phyloP scores from a whole-genome alignment of 2,113 vertebrate species.

The Istiophorus platypterus region DNA sequence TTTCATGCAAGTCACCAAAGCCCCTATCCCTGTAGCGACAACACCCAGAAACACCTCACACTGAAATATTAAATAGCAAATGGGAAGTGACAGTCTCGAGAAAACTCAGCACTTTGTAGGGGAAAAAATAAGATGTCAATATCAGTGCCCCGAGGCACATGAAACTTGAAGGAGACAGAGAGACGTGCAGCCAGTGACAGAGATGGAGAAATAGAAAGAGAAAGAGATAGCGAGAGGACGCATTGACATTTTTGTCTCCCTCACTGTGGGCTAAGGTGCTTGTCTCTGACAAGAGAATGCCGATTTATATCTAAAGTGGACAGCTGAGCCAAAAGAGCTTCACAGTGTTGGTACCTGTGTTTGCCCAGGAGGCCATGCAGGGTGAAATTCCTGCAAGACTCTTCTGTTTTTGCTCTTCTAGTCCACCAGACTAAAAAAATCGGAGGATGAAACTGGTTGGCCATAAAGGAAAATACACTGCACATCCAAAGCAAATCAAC shows the following conservation, averaged over 20 bases:
- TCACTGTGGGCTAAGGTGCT: slow-evolving; percentile 40
- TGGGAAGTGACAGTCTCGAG: slow-evolving; percentile 77
- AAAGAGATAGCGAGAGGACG: slow-evolving; percentile 29
- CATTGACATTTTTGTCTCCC: slow-evolving; percentile 49
- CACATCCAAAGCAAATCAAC: background rate
- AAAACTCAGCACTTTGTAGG: slow-evolving; percentile 75
- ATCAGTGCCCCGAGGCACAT: slow-evolving; percentile 31
- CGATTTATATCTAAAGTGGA: slow-evolving; percentile 57
- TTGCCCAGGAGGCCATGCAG: background rate
- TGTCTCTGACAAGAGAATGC: slow-evolving; percentile 46
- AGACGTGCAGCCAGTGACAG: slow-evolving; percentile 37
- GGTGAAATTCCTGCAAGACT: slow-evolving; percentile 2
- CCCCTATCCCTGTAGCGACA: slow-evolving; percentile 40
- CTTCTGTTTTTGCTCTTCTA: background rate
- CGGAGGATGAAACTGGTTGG: background rate
- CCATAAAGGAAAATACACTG: background rate
- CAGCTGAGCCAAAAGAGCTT: slow-evolving; percentile 43
- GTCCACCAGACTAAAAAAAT: background rate
- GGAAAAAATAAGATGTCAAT: slow-evolving; percentile 77
- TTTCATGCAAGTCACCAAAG: slow-evolving; percentile 58
- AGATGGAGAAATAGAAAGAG: slow-evolving; percentile 39
- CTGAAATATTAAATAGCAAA: slow-evolving; percentile 84
- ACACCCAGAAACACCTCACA: slow-evolving; percentile 57
- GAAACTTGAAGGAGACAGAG: slow-evolving; percentile 36
- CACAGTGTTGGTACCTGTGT: slow-evolving; percentile 3